Evolutionary conservation across 2,113 vertebrate species (phyloP).

Genomic region (Varanus komodoensis): DNA sequence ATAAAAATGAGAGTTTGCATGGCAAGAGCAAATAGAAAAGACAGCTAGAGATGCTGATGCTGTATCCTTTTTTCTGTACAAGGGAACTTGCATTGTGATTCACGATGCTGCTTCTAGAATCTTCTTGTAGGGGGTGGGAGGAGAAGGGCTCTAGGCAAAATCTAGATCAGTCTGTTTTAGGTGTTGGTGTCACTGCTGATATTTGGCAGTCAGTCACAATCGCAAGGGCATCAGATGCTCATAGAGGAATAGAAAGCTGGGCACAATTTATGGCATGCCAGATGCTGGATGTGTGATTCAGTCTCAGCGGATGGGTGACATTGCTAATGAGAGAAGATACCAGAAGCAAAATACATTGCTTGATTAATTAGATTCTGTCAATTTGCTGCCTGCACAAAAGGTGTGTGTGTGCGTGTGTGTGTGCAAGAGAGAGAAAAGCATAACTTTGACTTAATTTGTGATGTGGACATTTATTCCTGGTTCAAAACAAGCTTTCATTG

Average conservation of each 20-base stretch:
- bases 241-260: conserved; percentile 45
- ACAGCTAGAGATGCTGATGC: not conserved
- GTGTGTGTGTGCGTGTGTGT: no score
- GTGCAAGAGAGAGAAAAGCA: not conserved
- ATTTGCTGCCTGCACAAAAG: conserved; percentile 47
- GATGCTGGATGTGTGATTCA: conserved; percentile 34
- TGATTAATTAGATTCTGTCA: conserved; percentile 51
- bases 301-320: conserved; percentile 23
- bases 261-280: conserved; percentile 49
- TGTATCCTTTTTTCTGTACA: not conserved
- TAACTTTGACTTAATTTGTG: conserved; percentile 41
- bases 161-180: conserved; percentile 56
- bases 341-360: conserved; percentile 37
- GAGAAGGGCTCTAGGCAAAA: conserved; percentile 50
- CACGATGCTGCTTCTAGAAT: conserved; percentile 34
- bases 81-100: conserved; percentile 44
- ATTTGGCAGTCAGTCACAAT: not conserved
- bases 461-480: conserved; percentile 38
- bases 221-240: conserved; percentile 35
- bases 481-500: not conserved
- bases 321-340: conserved; percentile 37
- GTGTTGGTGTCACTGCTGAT: conserved; percentile 49
- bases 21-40: conserved; percentile 28
- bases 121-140: not conserved
- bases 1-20: not conserved